Percentiles rank a stretch among this genome's conserved stretches.
phyloP scores from a whole-genome alignment of 2,113 vertebrate genomes.

The Chascanopsetta lugubris region DNA sequence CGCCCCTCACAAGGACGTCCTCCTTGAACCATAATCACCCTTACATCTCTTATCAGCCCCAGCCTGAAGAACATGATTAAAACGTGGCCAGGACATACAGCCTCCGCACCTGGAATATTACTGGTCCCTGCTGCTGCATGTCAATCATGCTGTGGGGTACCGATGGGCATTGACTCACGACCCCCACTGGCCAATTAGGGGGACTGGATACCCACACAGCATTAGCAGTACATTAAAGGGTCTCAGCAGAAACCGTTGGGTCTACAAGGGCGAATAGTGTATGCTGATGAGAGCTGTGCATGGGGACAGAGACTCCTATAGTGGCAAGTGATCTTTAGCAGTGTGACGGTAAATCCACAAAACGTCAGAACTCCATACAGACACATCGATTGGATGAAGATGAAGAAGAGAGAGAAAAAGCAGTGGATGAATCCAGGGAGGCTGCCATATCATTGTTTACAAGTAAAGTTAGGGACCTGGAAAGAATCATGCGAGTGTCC shows the following conservation, averaged over 20 bases:
- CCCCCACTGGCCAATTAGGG: constrained; percentile 63
- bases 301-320: not conserved
- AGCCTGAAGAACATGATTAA: constrained; percentile 73
- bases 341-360: constrained; percentile 1
- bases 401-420: not conserved
- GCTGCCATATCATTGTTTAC: not conserved
- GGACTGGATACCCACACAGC: constrained; percentile 33
- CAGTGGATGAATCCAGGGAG: not conserved
- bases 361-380: constrained; percentile 16
- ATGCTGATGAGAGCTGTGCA: constrained; percentile 17
- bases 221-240: constrained; percentile 23
- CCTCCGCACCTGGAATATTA: constrained; percentile 58
- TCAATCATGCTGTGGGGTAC: constrained; percentile 67
- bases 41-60: constrained; percentile 76
- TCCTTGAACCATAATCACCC: constrained; percentile 77
- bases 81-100: constrained; percentile 61
- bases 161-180: constrained; percentile 44
- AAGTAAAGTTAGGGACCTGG: not conserved
- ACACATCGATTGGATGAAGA: not conserved
- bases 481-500: not conserved
- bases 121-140: constrained; percentile 51
- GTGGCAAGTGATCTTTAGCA: constrained; percentile 6
- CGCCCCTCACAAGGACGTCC: constrained; percentile 67
- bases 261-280: constrained; percentile 7
- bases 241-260: constrained; percentile 9